Evolutionary conservation across 2,113 vertebrate genomes (phyloP).

Genomic region (Bombycilla garrulus): DNA sequence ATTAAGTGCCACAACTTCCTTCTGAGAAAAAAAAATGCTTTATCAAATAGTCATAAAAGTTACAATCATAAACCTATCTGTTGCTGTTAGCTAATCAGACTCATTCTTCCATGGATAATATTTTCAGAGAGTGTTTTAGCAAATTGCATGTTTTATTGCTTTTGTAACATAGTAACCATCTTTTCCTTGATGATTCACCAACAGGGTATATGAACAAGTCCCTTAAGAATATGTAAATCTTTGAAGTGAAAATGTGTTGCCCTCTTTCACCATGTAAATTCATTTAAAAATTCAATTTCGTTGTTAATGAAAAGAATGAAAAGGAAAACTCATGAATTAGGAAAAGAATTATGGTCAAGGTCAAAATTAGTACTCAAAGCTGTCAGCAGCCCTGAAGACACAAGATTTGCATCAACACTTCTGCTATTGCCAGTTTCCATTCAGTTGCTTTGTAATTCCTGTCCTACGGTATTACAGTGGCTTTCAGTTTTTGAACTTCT

Average conservation of each 20-base stretch:
- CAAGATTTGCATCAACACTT: neutral
- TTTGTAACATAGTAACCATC: neutral
- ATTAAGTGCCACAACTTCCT: neutral
- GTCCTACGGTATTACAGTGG: neutral
- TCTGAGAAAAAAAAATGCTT: conserved; percentile 10
- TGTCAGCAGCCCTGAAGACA: neutral
- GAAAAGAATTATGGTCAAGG: neutral
- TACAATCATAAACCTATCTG: conserved; percentile 5
- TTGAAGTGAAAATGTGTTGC: neutral
- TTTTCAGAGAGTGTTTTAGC: conserved; percentile 8
- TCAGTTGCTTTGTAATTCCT: neutral
- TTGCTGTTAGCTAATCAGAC: conserved; percentile 42
- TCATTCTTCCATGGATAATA: conserved; percentile 40
- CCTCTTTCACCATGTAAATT: neutral
- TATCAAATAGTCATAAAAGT: conserved; percentile 35
- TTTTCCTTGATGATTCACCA: neutral
- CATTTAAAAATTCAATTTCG: neutral
- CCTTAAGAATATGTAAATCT: neutral
- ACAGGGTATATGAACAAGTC: neutral
- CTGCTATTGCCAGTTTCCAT: neutral
- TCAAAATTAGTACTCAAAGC: neutral
- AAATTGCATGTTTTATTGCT: conserved; percentile 41
- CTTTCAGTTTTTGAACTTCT: neutral
- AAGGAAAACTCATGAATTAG: neutral
- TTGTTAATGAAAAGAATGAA: neutral